Evolutionary conservation across 2,113 vertebrate species (phyloP).

Genomic region (Pelmatolapia mariae): DNA sequence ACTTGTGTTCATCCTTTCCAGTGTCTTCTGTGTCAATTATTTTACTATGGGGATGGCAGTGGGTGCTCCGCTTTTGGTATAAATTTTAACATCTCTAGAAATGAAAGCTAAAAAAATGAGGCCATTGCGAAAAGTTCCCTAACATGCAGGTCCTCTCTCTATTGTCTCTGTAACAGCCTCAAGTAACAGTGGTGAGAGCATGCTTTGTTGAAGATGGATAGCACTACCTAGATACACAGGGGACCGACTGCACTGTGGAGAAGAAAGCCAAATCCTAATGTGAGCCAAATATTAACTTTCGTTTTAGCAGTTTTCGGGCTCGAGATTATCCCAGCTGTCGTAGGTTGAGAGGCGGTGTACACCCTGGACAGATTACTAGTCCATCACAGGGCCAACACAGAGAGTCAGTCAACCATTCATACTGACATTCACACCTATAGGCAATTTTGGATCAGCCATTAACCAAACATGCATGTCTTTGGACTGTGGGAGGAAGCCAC

Average conservation of each 20-base stretch:
- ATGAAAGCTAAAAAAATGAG: background rate
- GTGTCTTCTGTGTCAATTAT: background rate
- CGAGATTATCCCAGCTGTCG: background rate
- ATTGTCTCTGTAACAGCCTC: background rate
- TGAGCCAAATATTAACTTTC: background rate
- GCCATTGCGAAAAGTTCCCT: background rate
- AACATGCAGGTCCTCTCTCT: background rate
- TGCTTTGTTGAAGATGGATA: background rate
- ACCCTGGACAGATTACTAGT: background rate
- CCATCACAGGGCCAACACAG: background rate
- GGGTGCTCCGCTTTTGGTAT: background rate
- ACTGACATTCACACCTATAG: background rate
- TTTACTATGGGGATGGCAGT: background rate
- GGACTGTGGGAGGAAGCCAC: background rate
- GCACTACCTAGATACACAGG: background rate
- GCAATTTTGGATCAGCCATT: background rate
- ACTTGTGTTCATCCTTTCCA: conserved; percentile 70
- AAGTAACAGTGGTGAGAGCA: background rate
- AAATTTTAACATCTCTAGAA: background rate
- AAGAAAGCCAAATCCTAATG: background rate
- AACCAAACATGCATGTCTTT: background rate
- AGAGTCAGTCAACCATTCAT: background rate
- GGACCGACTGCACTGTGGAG: background rate
- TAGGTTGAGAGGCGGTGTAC: background rate
- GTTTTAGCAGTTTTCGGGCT: background rate